Conservation (phyloP, 2,113 vertebrate species). For the pig (Sus scrofa) region DNA sequence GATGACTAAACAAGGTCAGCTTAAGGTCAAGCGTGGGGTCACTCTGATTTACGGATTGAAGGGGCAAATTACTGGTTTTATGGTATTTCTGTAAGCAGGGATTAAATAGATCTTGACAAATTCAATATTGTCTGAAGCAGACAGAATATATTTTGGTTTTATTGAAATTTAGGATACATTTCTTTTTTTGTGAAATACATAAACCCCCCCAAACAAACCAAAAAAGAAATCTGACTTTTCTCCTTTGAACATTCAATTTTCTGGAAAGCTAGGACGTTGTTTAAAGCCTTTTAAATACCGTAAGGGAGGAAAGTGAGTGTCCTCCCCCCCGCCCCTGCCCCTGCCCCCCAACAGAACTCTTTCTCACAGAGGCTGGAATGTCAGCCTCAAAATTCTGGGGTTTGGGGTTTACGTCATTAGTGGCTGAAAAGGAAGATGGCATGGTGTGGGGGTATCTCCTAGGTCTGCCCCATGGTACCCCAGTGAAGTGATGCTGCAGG, state of each 20-base stretch:
- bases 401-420: neutral
- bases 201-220: neutral
- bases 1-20: conserved; percentile 82
- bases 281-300: neutral
- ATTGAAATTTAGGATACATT: conserved; percentile 53
- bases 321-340: neutral
- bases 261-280: conserved; percentile 32
- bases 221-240: conserved; percentile 55
- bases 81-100: conserved; percentile 76
- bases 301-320: neutral
- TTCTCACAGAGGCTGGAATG: neutral
- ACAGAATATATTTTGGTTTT: conserved; percentile 70
- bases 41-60: conserved; percentile 80
- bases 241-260: conserved; percentile 38
- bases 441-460: neutral
- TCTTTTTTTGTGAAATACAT: conserved; percentile 32
- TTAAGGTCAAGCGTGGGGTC: conserved; percentile 83
- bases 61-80: conserved; percentile 82
- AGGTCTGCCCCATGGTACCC: neutral
- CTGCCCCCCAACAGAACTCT: neutral
- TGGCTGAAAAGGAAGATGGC: neutral
- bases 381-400: neutral
- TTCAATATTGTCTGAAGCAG: conserved; percentile 74
- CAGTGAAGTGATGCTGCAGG: neutral
- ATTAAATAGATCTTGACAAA: conserved; percentile 81